Percentiles rank a stretch among this genome's conserved stretches.
Conservation (phyloP, 2,113 vertebrate species). For the Trichomycterus rosablanca region DNA sequence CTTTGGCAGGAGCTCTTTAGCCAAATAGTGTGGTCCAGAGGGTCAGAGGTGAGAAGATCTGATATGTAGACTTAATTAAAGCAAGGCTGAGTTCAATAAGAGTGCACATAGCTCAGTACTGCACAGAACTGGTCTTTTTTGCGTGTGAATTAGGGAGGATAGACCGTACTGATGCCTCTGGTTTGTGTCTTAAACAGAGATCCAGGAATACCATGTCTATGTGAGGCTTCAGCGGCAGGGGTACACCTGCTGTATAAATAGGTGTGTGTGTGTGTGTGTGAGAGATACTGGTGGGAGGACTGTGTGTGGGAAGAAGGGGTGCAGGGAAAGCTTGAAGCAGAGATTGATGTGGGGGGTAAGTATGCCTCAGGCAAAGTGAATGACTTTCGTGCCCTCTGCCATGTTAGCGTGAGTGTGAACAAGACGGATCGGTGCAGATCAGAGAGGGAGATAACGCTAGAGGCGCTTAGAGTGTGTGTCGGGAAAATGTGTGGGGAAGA, state of each 20-base stretch:
- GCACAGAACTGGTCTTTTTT: conserved; percentile 1
- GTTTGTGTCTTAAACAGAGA: conserved; percentile 1
- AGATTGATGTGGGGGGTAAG: conserved; percentile 1
- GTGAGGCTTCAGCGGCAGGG: conserved; percentile 24
- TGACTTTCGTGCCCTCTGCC: conserved; percentile 26
- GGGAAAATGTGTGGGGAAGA: conserved; percentile 7
- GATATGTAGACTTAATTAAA: conserved; percentile 34
- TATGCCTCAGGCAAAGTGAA: background rate
- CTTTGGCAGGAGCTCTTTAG: conserved; percentile 30
- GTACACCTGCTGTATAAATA: conserved; percentile 48
- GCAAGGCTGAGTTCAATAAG: conserved; percentile 32
- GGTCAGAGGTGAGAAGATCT: conserved; percentile 37
- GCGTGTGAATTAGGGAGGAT: conserved; percentile 2
- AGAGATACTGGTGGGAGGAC: background rate
- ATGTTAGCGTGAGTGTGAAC: conserved; percentile 45
- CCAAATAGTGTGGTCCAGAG: conserved; percentile 28
- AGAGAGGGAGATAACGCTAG: conserved; percentile 31
- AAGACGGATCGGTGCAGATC: conserved; percentile 37
- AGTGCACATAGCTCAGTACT: conserved; percentile 16
- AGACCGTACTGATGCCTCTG: background rate
- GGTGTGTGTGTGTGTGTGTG: conserved; percentile 15
- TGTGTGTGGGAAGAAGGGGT: background rate
- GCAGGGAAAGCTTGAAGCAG: background rate
- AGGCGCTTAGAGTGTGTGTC: background rate
- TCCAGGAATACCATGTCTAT: conserved; percentile 13